These are phyloP conservation scores for Mustelus asterias DNA, from an alignment of 2,113 vertebrate genomes.

Conservation along the genomic window DNA sequence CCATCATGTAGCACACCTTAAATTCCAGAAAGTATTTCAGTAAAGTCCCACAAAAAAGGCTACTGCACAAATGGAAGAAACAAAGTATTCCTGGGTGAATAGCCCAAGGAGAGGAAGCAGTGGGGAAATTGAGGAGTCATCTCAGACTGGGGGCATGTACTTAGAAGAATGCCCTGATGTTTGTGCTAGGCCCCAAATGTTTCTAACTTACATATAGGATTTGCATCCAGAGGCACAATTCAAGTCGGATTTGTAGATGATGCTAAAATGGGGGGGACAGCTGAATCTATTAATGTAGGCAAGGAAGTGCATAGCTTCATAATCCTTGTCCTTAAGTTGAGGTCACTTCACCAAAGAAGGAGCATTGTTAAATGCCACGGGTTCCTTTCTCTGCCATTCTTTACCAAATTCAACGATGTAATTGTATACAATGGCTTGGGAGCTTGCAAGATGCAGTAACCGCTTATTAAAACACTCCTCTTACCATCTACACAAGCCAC, in stretches of 20 bases:
- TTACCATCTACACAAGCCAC: background rate
- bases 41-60: background rate
- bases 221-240: background rate
- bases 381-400: background rate
- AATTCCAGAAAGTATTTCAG: background rate
- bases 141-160: background rate
- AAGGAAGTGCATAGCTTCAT: background rate
- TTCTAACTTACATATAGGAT: background rate
- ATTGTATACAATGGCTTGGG: background rate
- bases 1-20: background rate
- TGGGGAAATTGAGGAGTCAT: background rate
- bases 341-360: background rate
- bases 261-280: background rate
- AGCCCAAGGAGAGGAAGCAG: background rate
- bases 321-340: background rate
- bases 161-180: background rate
- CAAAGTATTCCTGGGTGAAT: background rate
- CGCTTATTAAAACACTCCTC: conserved; percentile 30
- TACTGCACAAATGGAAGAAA: background rate
- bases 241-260: background rate
- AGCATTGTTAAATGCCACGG: background rate
- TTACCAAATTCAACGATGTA: background rate
- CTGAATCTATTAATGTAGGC: background rate
- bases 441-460: conserved; percentile 26
- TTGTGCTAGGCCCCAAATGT: background rate